phyloP scores from a whole-genome alignment of 1,140 invertebrate species.

The Platorchestia sp. region DNA sequence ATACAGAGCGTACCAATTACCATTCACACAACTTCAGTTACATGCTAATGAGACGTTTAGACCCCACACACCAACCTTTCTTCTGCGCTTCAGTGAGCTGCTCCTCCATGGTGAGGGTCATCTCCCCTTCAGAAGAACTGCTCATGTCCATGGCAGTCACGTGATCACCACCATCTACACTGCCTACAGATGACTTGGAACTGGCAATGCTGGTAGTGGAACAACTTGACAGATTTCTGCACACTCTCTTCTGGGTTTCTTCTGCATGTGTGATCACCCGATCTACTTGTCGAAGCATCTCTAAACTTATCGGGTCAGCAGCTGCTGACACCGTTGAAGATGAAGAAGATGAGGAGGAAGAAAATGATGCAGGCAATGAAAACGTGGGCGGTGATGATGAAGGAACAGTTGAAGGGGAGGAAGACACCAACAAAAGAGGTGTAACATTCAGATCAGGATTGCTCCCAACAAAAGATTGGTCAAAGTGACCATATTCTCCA shows the following conservation, averaged over 20 bases:
- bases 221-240: neutral
- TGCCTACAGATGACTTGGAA: neutral
- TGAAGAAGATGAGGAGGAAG: conserved; percentile 20
- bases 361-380: neutral
- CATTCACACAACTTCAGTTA: neutral
- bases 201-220: neutral
- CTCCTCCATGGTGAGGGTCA: neutral
- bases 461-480: neutral
- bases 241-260: neutral
- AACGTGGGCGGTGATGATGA: neutral
- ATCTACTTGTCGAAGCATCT: conserved; percentile 11
- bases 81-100: neutral
- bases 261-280: neutral
- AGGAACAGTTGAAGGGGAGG: neutral
- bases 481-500: neutral
- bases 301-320: neutral
- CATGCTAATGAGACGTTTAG: neutral
- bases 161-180: neutral
- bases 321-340: conserved; percentile 8
- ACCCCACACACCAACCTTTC: neutral
- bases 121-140: neutral
- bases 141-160: neutral
- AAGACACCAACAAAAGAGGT: neutral
- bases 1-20: neutral
- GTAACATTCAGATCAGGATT: neutral